phyloP scores from a whole-genome alignment of 1,140 invertebrate genomes.

The Leptoteleia sp. region DNA sequence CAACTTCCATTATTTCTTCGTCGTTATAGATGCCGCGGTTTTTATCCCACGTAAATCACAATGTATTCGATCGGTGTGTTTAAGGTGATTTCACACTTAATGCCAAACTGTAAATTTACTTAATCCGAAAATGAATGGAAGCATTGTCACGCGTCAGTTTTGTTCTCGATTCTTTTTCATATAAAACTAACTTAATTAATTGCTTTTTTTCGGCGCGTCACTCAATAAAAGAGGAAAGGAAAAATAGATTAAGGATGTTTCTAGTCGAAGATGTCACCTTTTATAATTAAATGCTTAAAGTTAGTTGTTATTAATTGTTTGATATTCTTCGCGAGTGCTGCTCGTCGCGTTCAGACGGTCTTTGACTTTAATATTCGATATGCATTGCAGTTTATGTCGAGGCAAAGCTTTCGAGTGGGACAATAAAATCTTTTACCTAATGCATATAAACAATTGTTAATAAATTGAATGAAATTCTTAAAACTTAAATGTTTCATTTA shows the following conservation, averaged over 20 bases:
- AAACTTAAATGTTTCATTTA: too few species aligned
- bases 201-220: too few species aligned
- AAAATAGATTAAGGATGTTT: too few species aligned
- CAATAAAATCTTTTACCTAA: not conserved
- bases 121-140: too few species aligned
- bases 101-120: too few species aligned
- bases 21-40: not conserved
- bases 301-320: constrained; percentile 13
- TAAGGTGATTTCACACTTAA: too few species aligned
- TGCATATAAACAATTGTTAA: constrained; percentile 1
- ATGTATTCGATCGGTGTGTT: not conserved
- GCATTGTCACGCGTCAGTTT: too few species aligned
- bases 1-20: not conserved
- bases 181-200: too few species aligned
- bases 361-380: constrained; percentile 8
- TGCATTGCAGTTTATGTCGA: not conserved
- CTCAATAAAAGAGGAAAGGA: too few species aligned
- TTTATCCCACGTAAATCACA: not conserved
- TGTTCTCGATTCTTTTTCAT: too few species aligned
- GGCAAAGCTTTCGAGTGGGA: not conserved
- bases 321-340: not conserved
- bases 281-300: too few species aligned
- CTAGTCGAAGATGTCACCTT: too few species aligned
- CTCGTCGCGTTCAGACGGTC: not conserved
- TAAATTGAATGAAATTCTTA: constrained; percentile 5